phyloP scores from a whole-genome alignment of 1,140 invertebrate species.

The Polyergus mexicanus region DNA sequence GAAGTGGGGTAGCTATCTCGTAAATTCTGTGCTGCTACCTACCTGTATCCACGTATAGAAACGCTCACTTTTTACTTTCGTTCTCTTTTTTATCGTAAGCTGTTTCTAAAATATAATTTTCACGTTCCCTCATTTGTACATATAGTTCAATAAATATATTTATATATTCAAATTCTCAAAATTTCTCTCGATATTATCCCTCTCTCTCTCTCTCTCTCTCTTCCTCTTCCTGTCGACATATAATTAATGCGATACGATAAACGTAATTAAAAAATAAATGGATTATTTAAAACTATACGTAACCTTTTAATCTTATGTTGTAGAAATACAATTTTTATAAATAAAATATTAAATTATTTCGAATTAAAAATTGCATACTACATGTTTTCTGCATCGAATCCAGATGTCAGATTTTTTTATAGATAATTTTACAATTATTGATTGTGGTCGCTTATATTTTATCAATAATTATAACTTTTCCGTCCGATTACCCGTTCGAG shows the following conservation, averaged over 20 bases:
- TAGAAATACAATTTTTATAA: background rate
- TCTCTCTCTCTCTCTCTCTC: too few species aligned
- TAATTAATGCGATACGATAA: background rate
- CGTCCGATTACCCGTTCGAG: too few species aligned
- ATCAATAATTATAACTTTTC: background rate
- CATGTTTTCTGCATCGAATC: background rate
- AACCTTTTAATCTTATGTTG: background rate
- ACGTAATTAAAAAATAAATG: background rate
- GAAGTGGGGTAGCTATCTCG: conserved; percentile 84
- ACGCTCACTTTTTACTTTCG: conserved; percentile 67
- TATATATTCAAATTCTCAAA: background rate
- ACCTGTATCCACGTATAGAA: conserved; percentile 75
- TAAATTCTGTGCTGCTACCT: conserved; percentile 83
- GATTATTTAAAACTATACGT: background rate
- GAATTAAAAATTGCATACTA: background rate
- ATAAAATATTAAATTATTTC: background rate
- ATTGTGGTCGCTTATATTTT: background rate
- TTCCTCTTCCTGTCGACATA: background rate
- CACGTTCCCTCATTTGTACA: background rate
- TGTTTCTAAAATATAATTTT: conserved; percentile 59
- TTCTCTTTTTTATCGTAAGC: conserved; percentile 55
- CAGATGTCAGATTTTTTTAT: background rate
- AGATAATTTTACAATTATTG: conserved; percentile 12
- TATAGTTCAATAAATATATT: background rate
- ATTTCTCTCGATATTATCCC: background rate